A percentile compares a stretch with the other conserved stretches of the same genome.
Evolutionary conservation across 2,113 vertebrate genomes (phyloP).

Genomic region (Tachysurus vachellii): DNA sequence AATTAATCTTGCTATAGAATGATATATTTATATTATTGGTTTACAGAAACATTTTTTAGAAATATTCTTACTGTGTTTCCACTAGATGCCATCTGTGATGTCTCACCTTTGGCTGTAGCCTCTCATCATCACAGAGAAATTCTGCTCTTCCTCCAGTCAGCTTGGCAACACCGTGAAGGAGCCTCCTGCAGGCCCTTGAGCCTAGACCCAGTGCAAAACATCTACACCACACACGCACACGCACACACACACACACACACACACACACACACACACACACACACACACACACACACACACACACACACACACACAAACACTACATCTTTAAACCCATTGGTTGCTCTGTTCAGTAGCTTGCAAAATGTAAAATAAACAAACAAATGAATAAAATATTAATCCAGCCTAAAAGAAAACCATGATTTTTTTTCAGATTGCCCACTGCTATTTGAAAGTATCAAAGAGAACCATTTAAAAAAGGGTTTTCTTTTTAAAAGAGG

Average conservation of each 20-base stretch:
- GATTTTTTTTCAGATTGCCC: not conserved
- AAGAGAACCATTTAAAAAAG: not conserved
- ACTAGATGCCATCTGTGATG: constrained; percentile 50
- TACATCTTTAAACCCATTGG: not conserved
- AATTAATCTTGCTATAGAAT: not conserved
- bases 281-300: not conserved
- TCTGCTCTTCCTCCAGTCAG: constrained; percentile 83
- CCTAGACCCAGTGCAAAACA: constrained; percentile 88
- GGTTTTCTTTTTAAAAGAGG: not conserved
- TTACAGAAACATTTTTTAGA: not conserved
- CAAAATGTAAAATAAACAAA: too few relatives aligned
- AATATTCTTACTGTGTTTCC: constrained; percentile 7
- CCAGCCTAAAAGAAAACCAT: not conserved
- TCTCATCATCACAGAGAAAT: constrained; percentile 81
- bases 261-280: constrained; percentile 2
- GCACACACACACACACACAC: not conserved
- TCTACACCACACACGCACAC: constrained; percentile 59
- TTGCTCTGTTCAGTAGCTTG: too few relatives aligned
- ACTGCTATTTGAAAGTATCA: too few relatives aligned
- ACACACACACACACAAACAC: not conserved
- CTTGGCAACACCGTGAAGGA: constrained; percentile 83
- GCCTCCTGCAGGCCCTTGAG: constrained; percentile 70
- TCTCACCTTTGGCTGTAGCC: constrained; percentile 90
- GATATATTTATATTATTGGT: not conserved
- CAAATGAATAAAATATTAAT: not conserved